Base-by-base conservation (phyloP, 2,113 vertebrate genomes). In the Thalassarche chlororhynchos region DNA sequence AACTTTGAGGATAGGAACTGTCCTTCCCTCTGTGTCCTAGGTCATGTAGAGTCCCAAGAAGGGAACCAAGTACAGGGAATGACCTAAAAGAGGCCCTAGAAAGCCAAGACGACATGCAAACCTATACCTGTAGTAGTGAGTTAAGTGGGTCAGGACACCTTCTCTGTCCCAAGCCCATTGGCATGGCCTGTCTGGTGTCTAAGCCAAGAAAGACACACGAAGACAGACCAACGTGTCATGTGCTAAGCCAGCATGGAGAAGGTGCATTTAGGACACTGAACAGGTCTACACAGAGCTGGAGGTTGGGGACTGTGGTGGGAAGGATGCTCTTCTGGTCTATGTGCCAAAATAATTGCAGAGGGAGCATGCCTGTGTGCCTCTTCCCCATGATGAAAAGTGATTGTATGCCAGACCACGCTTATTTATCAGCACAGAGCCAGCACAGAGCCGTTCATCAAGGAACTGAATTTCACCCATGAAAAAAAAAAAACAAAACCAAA, bases 281-380 rank as follows among this genome's bases (percentile, higher is more conserved):
- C 5, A 62, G n/a, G 36, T 62, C 64, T 74, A 9, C 5, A 1
- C 24, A 69, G 87, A 91, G 38, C 32, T 64, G 65, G 8, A 0
- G 3, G 4, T 18, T 10, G 38, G 28, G 9, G 24, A 38, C 8
- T 0, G 0, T 8, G 20, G 16, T 64, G 12, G 44, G 32, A 82
- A 84, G 51, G 64, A 38, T 5, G 9, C 3, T 88, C 10, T 62
- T 60, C 32, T 7, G 9, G 25, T 31, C 15, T 14, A 0, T 5
- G 16, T 28, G 24, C 3, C 0, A 0, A 79, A 90, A 64, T 46
- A 66, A 34, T 51, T 52, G 31, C 20, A 72, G 54, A 60, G 36
- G 72, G 7, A 34, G 6, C 2, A 0, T 36, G 25, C 2, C 31
- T 12, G 3, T 62, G 29, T 47, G 32, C n/a, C 25, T 62, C 23